Percentiles rank a stretch among this genome's conserved stretches.
These are phyloP conservation scores for Thera britannica DNA, from an alignment of 2,888 invertebrate genomes.

Conservation along the genomic window DNA sequence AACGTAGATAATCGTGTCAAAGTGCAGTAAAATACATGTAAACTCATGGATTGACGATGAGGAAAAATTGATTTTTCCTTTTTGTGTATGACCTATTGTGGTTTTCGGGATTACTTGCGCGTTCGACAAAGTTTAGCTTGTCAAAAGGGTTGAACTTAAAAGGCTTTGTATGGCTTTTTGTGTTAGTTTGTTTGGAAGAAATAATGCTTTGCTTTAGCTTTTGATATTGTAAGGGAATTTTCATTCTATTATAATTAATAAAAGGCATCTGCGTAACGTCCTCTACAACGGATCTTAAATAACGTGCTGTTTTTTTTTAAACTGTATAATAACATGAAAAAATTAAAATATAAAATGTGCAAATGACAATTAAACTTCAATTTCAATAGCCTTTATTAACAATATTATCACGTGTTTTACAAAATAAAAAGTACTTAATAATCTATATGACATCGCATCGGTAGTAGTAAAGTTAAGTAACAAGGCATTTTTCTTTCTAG, in stretches of 20 bases:
- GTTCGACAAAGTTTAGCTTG: constrained; percentile 30
- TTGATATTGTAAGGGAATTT: neutral
- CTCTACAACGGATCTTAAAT: no score
- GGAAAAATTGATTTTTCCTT: constrained; percentile 70
- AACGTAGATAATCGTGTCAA: constrained; percentile 22
- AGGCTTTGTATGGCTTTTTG: constrained; percentile 14
- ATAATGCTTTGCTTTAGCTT: neutral
- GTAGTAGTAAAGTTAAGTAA: no score
- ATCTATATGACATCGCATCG: no score
- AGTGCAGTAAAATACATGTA: constrained; percentile 27
- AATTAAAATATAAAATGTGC: no score
- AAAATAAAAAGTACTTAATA: no score
- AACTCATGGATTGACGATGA: constrained; percentile 51
- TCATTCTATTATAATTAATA: neutral
- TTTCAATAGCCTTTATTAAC: no score
- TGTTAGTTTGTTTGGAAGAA: neutral
- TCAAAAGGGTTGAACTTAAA: constrained; percentile 8
- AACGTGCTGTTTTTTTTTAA: neutral
- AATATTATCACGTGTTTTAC: no score
- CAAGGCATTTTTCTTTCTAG: no score
- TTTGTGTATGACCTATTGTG: constrained; percentile 55
- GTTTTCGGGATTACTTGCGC: constrained; percentile 48
- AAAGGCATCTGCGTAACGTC: no score
- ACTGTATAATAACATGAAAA: no score
- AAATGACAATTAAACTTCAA: no score